These are phyloP conservation scores for Hydroisotoma schaefferi DNA, from an alignment of 2,888 invertebrate species.

Conservation along the genomic window DNA sequence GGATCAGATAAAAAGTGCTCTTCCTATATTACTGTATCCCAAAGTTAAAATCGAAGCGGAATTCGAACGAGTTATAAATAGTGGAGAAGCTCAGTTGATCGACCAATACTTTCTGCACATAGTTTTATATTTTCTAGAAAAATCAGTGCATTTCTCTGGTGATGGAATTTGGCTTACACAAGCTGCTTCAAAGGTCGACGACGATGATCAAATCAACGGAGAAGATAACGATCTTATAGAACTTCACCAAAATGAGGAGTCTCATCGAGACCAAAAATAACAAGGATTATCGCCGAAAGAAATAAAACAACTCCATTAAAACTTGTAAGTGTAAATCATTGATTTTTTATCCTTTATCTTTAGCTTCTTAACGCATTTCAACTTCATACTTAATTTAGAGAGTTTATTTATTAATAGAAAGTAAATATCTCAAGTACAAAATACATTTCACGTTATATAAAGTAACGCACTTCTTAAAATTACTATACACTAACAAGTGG, in stretches of 20 bases:
- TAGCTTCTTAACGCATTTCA: no score
- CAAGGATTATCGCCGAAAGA: not conserved
- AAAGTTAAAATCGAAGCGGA: conserved; percentile 55
- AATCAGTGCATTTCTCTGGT: conserved; percentile 68
- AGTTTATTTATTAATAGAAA: conserved; percentile 1
- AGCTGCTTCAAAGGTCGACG: not conserved
- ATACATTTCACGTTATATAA: conserved; percentile 7
- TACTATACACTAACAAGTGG: not conserved
- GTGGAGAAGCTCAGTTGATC: conserved; percentile 13
- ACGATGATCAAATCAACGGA: no score
- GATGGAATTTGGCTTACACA: conserved; percentile 64
- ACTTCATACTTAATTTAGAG: no score
- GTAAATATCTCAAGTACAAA: conserved; percentile 9
- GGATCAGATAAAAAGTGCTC: conserved; percentile 60
- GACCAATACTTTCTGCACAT: conserved; percentile 57
- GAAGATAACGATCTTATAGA: no score
- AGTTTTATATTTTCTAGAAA: conserved; percentile 68
- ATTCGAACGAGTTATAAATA: conserved; percentile 18
- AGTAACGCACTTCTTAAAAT: not conserved
- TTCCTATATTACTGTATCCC: conserved; percentile 67
- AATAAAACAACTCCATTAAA: not conserved
- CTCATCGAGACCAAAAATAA: not conserved
- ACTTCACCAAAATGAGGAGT: no score
- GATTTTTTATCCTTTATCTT: not conserved
- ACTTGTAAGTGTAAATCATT: not conserved